Evolutionary conservation across 2,113 vertebrate species (phyloP), one percentile per base, ranked within the genome.

Genomic region (Microcebus jonahi): DNA sequence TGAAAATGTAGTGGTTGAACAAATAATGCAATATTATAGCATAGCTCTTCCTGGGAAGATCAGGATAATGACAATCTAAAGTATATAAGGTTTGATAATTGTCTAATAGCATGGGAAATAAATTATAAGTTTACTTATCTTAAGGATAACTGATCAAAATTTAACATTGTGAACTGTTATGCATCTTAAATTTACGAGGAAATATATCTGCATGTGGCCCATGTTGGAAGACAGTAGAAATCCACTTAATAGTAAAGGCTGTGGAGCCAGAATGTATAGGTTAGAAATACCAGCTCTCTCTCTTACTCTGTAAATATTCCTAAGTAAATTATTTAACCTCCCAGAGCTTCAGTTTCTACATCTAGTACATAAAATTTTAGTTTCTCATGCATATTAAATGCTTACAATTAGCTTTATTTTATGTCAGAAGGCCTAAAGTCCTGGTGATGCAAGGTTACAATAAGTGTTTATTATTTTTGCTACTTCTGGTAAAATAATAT

Each of bases 1-100:
- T 68, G 73, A 95, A 96, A 96, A 71, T 12, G 2, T 0, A 0
- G 57, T 65, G 21, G 59, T 77, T 83, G 45, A 36, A 81, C 94
- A 13, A 42, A 55, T 88, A 93, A 23, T 39, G 77, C 23, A 88
- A 96, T 80, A 80, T 88, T 80, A 80, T 88, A 73, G 39, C 25
- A n/a, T 45, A 57, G 10, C 8, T 61, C 2, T 86, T 42, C 11
- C 53, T 77, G 42, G 48, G 31, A 18, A 95, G 79, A 95, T 45
- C 18, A 87, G 42, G 63, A 65, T 67, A 39, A 68, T 59, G 45
- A 18, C 29, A 81, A 29, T 68, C 25, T 50, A 77, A 83, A 8
- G 81, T n/a, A 73, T 34, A 39, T 27, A 42, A n/a, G 2, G 6
- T 45, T 76, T 57, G 59, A 34, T 39, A 77, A 70, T 61, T 23